These are phyloP conservation scores for Chorisops tibialis DNA, from an alignment of 2,888 invertebrate genomes.

Conservation along the genomic window DNA sequence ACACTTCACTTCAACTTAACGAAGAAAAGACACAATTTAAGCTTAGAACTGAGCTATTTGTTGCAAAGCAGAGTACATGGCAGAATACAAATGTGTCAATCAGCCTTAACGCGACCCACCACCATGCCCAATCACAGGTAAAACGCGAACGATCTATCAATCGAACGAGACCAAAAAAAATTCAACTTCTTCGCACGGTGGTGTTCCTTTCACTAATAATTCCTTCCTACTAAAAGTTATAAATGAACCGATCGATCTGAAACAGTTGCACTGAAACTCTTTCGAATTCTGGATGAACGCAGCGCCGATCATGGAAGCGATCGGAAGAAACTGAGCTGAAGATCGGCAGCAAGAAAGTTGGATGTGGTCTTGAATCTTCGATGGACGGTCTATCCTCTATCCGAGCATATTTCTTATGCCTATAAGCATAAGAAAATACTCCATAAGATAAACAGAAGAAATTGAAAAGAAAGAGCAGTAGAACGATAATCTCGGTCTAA, in stretches of 20 bases:
- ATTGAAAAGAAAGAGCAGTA: constrained; percentile 21
- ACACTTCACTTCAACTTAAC: too few relatives aligned
- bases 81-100: background rate
- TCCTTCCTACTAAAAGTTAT: too few relatives aligned
- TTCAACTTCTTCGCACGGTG: too few relatives aligned
- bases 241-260: too few relatives aligned
- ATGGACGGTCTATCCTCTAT: background rate
- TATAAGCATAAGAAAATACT: constrained; percentile 2
- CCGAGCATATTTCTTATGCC: constrained; percentile 6
- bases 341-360: constrained; percentile 11
- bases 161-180: too few relatives aligned
- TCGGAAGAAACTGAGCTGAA: constrained; percentile 11
- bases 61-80: background rate
- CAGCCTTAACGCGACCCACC: too few relatives aligned
- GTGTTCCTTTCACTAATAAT: too few relatives aligned
- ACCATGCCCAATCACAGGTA: too few relatives aligned
- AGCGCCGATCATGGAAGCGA: constrained; percentile 1
- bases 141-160: too few relatives aligned
- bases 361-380: background rate
- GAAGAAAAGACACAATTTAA: too few relatives aligned
- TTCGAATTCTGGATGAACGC: background rate
- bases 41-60: background rate
- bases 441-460: constrained; percentile 17
- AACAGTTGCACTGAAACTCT: too few relatives aligned
- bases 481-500: constrained; percentile 21